A percentile compares a stretch with the other conserved stretches of the same genome.
phyloP scores from a whole-genome alignment of 2,113 vertebrate species.

The Andinoacara biseriatus region DNA sequence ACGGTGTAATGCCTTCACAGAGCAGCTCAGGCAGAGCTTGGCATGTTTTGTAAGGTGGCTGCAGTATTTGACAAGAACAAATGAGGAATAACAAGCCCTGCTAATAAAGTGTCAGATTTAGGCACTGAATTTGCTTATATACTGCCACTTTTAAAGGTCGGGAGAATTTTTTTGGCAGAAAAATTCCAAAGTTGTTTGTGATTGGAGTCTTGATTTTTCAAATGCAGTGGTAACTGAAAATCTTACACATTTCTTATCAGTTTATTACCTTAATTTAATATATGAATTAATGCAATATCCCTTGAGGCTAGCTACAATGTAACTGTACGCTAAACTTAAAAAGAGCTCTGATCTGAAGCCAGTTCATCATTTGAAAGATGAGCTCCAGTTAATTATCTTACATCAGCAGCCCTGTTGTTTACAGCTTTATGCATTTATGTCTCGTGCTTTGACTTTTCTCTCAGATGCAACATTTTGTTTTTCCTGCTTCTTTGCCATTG shows the following conservation, averaged over 20 bases:
- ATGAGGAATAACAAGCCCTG: constrained; percentile 43
- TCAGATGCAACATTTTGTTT: constrained; percentile 50
- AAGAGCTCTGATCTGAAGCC: constrained; percentile 7
- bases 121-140: constrained; percentile 34
- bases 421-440: constrained; percentile 41
- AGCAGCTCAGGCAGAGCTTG: constrained; percentile 67
- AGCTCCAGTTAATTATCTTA: constrained; percentile 29
- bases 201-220: neutral
- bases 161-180: neutral
- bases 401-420: constrained; percentile 29
- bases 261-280: constrained; percentile 6
- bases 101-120: constrained; percentile 48
- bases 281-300: neutral
- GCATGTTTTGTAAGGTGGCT: constrained; percentile 59
- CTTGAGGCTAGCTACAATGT: neutral
- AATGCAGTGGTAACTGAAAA: neutral
- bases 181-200: neutral
- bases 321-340: constrained; percentile 10
- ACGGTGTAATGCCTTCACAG: constrained; percentile 66
- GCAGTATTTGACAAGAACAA: constrained; percentile 53
- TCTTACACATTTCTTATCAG: neutral
- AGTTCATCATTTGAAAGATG: constrained; percentile 3
- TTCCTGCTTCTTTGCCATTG: constrained; percentile 43
- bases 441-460: constrained; percentile 59
- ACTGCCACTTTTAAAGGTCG: constrained; percentile 2